Evolutionary conservation across 1,140 invertebrate genomes (phyloP).

Genomic region (Brachionus plicatilis): DNA sequence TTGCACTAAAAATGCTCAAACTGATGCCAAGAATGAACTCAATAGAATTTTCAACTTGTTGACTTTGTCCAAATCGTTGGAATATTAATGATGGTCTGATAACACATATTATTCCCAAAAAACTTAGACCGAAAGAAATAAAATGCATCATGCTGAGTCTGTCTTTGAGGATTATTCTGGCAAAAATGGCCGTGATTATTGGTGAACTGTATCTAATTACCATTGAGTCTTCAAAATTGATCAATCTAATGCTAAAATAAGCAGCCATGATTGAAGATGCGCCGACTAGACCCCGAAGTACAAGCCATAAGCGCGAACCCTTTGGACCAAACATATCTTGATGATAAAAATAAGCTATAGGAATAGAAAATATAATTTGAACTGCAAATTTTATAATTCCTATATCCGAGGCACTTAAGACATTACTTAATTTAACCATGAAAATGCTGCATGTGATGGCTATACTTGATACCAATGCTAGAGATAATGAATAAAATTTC

Average conservation of each 20-base stretch:
- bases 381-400: slow-evolving; percentile 2
- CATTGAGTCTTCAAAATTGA: slow-evolving; percentile 31
- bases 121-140: not conserved
- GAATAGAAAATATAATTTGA: slow-evolving; percentile 27
- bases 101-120: slow-evolving; percentile 23
- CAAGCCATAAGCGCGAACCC: not conserved
- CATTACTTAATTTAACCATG: slow-evolving; percentile 15
- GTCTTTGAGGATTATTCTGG: slow-evolving; percentile 19
- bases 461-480: not conserved
- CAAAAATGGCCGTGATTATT: slow-evolving; percentile 34
- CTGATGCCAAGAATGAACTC: slow-evolving; percentile 6
- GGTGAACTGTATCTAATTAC: slow-evolving; percentile 35
- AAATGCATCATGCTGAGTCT: slow-evolving; percentile 1
- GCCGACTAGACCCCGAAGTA: slow-evolving; percentile 1
- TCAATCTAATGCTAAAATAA: slow-evolving; percentile 25
- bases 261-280: not conserved
- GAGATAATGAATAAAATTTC: not conserved
- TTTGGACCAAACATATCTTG: slow-evolving; percentile 34
- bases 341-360: slow-evolving; percentile 23
- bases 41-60: not conserved
- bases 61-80: slow-evolving; percentile 4
- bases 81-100: slow-evolving; percentile 6
- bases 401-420: slow-evolving; percentile 15
- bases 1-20: slow-evolving; percentile 4
- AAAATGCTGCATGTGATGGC: slow-evolving; percentile 35